A percentile compares a stretch with the other conserved stretches of the same genome.
phyloP scores from a whole-genome alignment of 2,888 invertebrate species.

The Cephus pygmeus region DNA sequence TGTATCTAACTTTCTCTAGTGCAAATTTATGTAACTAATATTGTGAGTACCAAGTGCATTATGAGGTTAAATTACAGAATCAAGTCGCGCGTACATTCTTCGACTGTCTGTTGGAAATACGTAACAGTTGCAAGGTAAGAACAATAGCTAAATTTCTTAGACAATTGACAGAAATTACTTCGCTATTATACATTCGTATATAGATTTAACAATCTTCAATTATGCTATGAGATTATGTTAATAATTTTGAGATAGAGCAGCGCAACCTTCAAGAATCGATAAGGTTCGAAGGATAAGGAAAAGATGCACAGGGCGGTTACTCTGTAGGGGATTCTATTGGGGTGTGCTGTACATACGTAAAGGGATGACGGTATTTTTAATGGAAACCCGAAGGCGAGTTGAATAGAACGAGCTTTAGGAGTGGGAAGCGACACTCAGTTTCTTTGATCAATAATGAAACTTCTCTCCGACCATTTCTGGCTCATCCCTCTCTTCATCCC shows the following conservation, averaged over 20 bases:
- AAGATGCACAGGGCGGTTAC: neutral
- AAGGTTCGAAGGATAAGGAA: neutral
- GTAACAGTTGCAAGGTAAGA: neutral
- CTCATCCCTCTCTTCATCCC: constrained; percentile 25
- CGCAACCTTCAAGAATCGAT: neutral
- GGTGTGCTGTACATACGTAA: constrained; percentile 1
- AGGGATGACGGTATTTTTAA: constrained; percentile 40
- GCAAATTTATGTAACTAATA: neutral
- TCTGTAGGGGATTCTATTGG: neutral
- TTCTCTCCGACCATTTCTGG: constrained; percentile 25
- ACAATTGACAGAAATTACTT: neutral
- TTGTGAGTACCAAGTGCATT: neutral
- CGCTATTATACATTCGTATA: neutral
- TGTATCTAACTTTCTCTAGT: neutral
- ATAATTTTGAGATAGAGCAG: neutral
- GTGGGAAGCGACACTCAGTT: constrained; percentile 42
- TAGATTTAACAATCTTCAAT: neutral
- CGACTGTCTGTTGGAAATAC: neutral
- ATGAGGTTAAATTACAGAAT: neutral
- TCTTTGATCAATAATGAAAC: constrained; percentile 57
- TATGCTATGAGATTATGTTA: neutral
- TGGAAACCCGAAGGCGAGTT: constrained; percentile 44
- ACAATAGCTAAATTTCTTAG: neutral
- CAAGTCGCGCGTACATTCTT: neutral
- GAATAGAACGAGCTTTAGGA: constrained; percentile 43